Evolutionary conservation across 2,797 vertebrate species (phyloP).

Genomic region (Neosilurus hyrtlii): DNA sequence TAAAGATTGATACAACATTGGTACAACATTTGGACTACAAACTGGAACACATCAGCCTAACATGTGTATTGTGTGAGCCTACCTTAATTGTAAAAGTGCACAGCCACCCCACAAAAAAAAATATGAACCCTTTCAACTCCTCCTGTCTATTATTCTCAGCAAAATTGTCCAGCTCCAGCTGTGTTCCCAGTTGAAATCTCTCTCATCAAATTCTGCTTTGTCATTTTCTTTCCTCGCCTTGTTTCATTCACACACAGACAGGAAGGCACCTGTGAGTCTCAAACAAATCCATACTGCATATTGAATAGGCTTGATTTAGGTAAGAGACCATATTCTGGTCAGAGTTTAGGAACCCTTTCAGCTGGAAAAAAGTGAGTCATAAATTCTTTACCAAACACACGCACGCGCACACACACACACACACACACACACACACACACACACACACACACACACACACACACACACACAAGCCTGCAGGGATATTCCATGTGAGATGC

Average conservation of each 20-base stretch:
- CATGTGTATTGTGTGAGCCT: too few relatives aligned
- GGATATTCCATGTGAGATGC: slow-evolving; percentile 1
- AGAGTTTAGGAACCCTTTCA: slow-evolving; percentile 36
- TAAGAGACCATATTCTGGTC: slow-evolving; percentile 41
- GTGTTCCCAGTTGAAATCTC: slow-evolving; percentile 35
- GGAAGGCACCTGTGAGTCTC: slow-evolving; percentile 27
- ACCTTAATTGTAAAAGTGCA: background rate
- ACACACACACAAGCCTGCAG: slow-evolving; percentile 19
- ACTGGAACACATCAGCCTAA: too few relatives aligned
- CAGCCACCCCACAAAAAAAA: background rate
- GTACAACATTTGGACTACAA: too few relatives aligned
- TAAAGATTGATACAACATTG: too few relatives aligned
- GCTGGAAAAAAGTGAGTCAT: slow-evolving; percentile 34
- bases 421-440: background rate
- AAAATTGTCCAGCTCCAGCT: slow-evolving; percentile 40
- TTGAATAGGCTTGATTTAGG: slow-evolving; percentile 16
- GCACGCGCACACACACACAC: background rate
- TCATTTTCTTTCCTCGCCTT: background rate
- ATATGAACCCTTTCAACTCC: slow-evolving; percentile 1
- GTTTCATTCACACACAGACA: slow-evolving; percentile 12
- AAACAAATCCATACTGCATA: slow-evolving; percentile 26
- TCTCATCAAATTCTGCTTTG: background rate
- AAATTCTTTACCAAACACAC: background rate
- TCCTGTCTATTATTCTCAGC: slow-evolving; percentile 18
- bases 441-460: background rate